These are phyloP conservation scores for Dryobates pubescens DNA, from an alignment of 2,797 vertebrate genomes.

Conservation along the genomic window DNA sequence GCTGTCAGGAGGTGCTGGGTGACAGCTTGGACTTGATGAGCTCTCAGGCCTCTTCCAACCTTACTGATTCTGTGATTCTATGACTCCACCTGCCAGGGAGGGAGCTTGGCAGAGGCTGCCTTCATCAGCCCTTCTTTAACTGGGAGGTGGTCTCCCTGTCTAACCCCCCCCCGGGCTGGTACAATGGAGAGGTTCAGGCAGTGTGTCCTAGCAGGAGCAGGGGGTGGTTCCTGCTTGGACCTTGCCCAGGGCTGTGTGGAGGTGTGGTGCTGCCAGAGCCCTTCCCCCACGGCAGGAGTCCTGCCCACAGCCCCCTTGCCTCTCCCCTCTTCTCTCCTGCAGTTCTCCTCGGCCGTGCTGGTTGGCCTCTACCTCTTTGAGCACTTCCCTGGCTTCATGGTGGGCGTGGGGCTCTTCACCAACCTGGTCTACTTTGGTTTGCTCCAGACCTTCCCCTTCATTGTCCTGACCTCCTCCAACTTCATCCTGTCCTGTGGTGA, in stretches of 20 bases:
- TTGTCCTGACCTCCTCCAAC: constrained; percentile 93
- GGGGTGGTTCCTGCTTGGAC: not conserved
- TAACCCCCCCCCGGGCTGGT: not conserved
- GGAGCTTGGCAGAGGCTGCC: not conserved
- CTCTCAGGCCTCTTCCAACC: too few relatives aligned
- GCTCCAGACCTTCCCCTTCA: constrained; percentile 94
- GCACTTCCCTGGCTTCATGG: constrained; percentile 87
- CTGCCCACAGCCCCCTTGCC: not conserved
- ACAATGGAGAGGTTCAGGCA: not conserved
- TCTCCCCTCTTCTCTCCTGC: not conserved
- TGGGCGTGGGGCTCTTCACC: constrained; percentile 93
- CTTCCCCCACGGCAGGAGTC: not conserved
- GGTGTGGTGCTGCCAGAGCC: not conserved
- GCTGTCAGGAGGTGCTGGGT: too few relatives aligned
- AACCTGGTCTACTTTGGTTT: constrained; percentile 96
- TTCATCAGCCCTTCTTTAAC: fast-evolving
- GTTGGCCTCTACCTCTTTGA: constrained; percentile 91
- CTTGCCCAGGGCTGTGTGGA: too few relatives aligned
- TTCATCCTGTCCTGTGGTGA: constrained; percentile 95
- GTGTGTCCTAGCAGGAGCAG: not conserved
- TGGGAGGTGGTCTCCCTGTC: not conserved
- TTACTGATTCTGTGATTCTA: too few relatives aligned
- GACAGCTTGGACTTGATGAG: too few relatives aligned
- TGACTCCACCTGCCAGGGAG: fast-evolving
- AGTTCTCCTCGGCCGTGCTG: constrained; percentile 88